Conservation (phyloP, 2,888 invertebrate genomes). For the Synanthedon formicaeformis region DNA sequence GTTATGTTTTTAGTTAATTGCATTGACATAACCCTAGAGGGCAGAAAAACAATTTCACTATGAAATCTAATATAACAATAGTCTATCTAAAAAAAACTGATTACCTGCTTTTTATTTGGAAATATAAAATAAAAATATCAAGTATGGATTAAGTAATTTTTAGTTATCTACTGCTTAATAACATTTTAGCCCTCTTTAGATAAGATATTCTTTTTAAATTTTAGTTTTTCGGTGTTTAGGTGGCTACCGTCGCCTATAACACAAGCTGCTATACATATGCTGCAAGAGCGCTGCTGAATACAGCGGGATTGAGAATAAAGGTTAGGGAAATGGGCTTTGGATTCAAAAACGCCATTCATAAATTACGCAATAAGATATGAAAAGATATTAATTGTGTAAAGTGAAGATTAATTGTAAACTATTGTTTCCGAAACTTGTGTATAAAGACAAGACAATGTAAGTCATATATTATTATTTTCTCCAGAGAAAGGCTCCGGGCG, state of each 20-base stretch:
- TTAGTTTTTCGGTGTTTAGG: too few species aligned
- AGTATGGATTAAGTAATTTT: too few species aligned
- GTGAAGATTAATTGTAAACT: background rate
- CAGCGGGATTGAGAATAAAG: too few species aligned
- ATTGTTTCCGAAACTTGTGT: conserved; percentile 42
- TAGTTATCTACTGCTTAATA: too few species aligned
- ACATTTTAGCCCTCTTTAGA: background rate
- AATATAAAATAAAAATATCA: conserved; percentile 20
- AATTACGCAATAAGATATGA: background rate
- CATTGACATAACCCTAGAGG: conserved; percentile 1
- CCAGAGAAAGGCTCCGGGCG: conserved; percentile 62
- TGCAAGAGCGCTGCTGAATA: too few species aligned
- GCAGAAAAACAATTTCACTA: too few species aligned
- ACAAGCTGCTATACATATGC: too few species aligned
- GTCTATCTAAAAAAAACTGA: conserved; percentile 12
- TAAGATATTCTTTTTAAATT: background rate
- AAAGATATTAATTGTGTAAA: background rate
- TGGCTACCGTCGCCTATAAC: too few species aligned
- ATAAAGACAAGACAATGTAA: conserved; percentile 60
- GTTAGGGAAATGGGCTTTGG: too few species aligned
- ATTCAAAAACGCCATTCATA: too few species aligned
- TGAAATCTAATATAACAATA: too few species aligned
- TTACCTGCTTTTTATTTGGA: conserved; percentile 41
- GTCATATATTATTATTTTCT: conserved; percentile 63
- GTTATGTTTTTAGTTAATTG: conserved; percentile 43